Base-by-base conservation (phyloP, 2,797 vertebrate genomes). In the Myioborus miniatus region DNA sequence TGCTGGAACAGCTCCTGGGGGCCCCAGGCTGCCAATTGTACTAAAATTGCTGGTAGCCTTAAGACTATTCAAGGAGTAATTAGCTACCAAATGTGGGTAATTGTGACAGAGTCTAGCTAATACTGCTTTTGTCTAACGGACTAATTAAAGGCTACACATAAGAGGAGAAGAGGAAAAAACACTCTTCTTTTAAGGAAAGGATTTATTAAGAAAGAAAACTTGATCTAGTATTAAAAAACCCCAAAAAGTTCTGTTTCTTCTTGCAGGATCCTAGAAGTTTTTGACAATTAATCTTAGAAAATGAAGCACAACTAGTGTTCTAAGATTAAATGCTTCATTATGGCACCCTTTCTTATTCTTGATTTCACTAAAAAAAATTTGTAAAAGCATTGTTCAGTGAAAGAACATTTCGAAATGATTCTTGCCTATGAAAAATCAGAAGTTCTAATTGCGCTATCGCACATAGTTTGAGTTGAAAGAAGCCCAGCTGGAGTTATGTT, bases 1-100 rank as follows among this genome's bases (percentile, higher is more conserved):
- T 95, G 94, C 94, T 96, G 94, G 95, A 96, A 71, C 86, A 93
- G 90, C 89, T 97, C 90, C 95, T 96, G 67, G 78, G 93, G 83
- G 93, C 88, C 88, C 41, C 77, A 53, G 95, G 92, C 90, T 96
- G 90, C 92, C 94, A 92, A 65, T 60, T 95, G 83, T 50, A 53
- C 92, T 94, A 29, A 89, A 95, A 95, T 82, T 84, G 90, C 90
- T 89, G 74, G 71, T 96, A 94, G 92, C 86, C 92, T 83, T 96
- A 93, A 92, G 90, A 93, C 90, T 96, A 43, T 93, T 95, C 90
- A 87, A 95, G 92, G 56, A 96, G 71, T 93, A 96, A 95, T 94
- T 95, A 95, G 93, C 78, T 90, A 93, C 83, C 87, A 68, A 96
- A 95, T 96, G 87, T 90, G 86, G 88, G 81, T 94, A 90, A 95